A percentile compares a stretch with the other conserved stretches of the same genome.
Conservation (phyloP, 92 coral and sea anemone species). For the Phymanthus crucifer region DNA sequence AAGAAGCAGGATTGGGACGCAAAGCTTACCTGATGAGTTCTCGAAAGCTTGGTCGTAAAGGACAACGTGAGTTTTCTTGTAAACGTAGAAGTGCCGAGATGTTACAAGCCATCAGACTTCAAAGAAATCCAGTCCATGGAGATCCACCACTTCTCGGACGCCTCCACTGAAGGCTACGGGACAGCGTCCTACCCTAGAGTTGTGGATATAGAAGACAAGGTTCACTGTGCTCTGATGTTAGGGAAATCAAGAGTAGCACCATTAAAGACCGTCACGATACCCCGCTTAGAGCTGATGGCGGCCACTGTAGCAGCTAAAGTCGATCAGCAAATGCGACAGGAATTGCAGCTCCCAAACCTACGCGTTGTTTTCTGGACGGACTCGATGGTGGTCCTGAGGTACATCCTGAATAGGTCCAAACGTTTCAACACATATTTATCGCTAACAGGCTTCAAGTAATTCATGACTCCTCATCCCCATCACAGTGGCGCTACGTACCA, state of each 20-base stretch:
- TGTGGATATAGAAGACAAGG: conserved; percentile 6
- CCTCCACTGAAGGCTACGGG: conserved; percentile 32
- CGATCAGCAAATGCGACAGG: background rate
- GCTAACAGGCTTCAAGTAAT: conserved; percentile 50
- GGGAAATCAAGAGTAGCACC: conserved; percentile 23
- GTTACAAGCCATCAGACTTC: conserved; percentile 3
- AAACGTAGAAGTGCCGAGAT: conserved; percentile 13
- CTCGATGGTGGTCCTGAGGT: conserved; percentile 36
- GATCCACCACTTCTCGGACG: conserved; percentile 29
- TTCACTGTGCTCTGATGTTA: conserved; percentile 15
- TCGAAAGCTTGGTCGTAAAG: background rate
- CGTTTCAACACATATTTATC: conserved; percentile 56
- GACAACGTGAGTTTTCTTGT: conserved; percentile 1
- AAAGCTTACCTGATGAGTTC: background rate
- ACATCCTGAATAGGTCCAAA: conserved; percentile 33
- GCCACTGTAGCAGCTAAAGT: conserved; percentile 24
- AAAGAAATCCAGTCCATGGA: background rate
- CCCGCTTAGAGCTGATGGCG: conserved; percentile 12
- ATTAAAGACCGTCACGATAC: conserved; percentile 17
- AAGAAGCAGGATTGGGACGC: conserved; percentile 44
- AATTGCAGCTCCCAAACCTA: conserved; percentile 12
- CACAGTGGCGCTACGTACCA: conserved; percentile 46
- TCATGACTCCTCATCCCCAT: conserved; percentile 33
- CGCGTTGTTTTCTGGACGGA: conserved; percentile 18
- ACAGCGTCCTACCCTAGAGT: conserved; percentile 33